Evolutionary conservation across 1,140 invertebrate genomes (phyloP), one percentile per base, ranked within the genome.

Genomic region (Aethina tumida): DNA sequence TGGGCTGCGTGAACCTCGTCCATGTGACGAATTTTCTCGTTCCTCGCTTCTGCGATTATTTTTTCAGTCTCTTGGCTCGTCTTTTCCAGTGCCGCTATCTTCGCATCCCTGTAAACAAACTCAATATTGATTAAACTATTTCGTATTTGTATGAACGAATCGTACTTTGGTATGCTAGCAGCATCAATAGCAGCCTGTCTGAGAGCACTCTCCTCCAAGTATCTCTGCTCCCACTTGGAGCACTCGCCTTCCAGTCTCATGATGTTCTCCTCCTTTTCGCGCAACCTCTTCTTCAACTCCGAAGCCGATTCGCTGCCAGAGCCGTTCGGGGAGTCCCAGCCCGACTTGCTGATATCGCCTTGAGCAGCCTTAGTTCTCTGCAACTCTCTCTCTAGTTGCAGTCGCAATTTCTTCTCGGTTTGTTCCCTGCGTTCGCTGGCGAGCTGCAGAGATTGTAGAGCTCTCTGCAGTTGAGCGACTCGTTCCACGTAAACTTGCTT

Each of bases 21-120:
- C 76, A 84, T 86, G 50, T 90, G 84, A 39, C 80, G 74, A 52
- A 92, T 78, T 64, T 89, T 88, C 52, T 91, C 87, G 38, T 75
- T 80, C 41, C 84, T 71, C 15, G 84, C 84, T 59, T 90, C 85
- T 0, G 84, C 81, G 55, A 92, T 88, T 13, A 89, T 63, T 50
- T 84, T 82, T 54, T 89, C 87, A n/a, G 79, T 82, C 58, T 90
- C 84, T 51, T 84, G 80, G 35, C 82, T 86, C 1, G 79, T 88
- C 56, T 84, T 85, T 56, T 89, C 84, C 19, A 89, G 60, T 6
- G 84, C 84, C 25, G 84, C 84, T 52, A 89, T 86, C 60, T 87
- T 87, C 0, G 82, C 83, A 64, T 91, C 85, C 56, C 82, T 87
- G 41, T 42, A 39, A 40, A 32, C 24, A 39, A 37, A 41, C n/a